A percentile compares a stretch with the other conserved stretches of the same genome.
These are phyloP conservation scores for Ophthalmolycus amberensis DNA, from an alignment of 2,113 vertebrate genomes.

Conservation along the genomic window DNA sequence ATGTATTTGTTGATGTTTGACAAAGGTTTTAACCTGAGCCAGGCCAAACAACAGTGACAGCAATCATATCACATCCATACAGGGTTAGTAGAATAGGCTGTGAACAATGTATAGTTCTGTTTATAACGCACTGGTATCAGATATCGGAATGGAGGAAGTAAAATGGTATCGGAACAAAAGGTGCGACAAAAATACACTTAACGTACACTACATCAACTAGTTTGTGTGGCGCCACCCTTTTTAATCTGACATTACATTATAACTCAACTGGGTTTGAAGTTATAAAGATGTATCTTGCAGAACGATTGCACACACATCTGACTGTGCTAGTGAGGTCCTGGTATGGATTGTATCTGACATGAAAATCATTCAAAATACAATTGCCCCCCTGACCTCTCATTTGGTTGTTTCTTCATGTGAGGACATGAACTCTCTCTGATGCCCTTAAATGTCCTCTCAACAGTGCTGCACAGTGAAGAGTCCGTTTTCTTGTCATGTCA, in stretches of 20 bases:
- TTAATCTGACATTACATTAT: background rate
- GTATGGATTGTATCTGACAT: background rate
- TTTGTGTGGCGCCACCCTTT: background rate
- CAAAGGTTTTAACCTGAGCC: background rate
- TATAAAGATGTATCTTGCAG: background rate
- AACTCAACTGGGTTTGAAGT: background rate
- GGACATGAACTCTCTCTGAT: background rate
- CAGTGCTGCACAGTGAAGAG: background rate
- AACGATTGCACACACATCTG: background rate
- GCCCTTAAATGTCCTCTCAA: constrained; percentile 7
- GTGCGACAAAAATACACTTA: background rate
- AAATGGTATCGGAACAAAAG: no score
- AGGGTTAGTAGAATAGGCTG: background rate
- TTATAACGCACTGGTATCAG: background rate
- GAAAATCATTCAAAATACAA: background rate
- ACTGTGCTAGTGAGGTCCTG: background rate
- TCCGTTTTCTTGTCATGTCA: constrained; percentile 14
- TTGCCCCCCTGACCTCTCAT: background rate
- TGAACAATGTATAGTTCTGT: background rate
- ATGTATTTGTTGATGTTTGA: no score
- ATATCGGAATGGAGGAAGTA: no score
- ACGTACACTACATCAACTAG: background rate
- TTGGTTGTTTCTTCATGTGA: background rate
- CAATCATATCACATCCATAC: background rate
- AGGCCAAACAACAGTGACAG: background rate